Conservation (phyloP, 2,888 invertebrate genomes). For the Thymelicus acteon region DNA sequence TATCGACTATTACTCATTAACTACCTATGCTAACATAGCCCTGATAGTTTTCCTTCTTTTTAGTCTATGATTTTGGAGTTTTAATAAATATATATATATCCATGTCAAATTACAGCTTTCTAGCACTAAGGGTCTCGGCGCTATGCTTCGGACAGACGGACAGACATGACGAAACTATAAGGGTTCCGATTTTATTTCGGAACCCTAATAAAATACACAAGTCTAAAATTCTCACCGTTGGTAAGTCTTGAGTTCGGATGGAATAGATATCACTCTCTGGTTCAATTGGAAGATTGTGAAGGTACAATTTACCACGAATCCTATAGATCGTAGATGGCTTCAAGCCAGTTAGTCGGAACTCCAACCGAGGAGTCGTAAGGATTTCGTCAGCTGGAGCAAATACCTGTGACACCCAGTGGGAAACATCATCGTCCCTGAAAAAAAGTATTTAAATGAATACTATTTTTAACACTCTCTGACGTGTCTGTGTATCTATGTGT, state of each 20-base stretch:
- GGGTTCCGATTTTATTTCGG: background rate
- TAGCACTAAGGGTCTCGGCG: too few species aligned
- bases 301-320: conserved; percentile 91
- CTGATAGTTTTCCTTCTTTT: too few species aligned
- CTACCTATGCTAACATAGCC: too few species aligned
- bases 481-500: too few species aligned
- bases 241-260: conserved; percentile 87
- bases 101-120: too few species aligned
- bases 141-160: too few species aligned
- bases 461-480: too few species aligned
- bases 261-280: conserved; percentile 91
- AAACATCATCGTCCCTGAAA: conserved; percentile 87
- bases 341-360: conserved; percentile 91
- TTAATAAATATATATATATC: too few species aligned
- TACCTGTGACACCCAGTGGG: conserved; percentile 92
- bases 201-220: background rate
- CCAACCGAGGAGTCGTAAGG: conserved; percentile 93
- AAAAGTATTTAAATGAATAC: conserved; percentile 12
- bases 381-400: conserved; percentile 94
- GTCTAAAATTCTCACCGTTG: conserved; percentile 56
- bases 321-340: conserved; percentile 92
- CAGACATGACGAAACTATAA: too few species aligned
- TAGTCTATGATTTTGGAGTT: too few species aligned
- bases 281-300: conserved; percentile 91
- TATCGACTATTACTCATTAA: too few species aligned